phyloP scores from a whole-genome alignment of 1,140 invertebrate species.

The Lasioglossum baleicum region DNA sequence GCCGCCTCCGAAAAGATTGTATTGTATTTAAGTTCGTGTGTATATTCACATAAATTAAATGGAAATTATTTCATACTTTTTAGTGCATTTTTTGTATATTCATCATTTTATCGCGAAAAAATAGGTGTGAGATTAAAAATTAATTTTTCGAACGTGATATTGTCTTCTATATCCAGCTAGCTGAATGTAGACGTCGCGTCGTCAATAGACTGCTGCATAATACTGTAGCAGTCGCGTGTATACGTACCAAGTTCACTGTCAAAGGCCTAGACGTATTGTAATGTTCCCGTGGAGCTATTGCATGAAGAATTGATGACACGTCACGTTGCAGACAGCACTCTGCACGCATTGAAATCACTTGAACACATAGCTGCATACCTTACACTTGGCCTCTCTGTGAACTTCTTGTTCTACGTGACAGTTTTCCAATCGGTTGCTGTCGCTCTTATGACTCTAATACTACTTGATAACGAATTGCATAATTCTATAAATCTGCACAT shows the following conservation, averaged over 20 bases:
- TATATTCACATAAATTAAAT: too few relatives aligned
- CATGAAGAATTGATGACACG: neutral
- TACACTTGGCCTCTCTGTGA: neutral
- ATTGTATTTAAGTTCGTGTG: too few relatives aligned
- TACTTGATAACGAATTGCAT: neutral
- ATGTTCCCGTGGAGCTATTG: neutral
- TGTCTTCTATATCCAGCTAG: too few relatives aligned
- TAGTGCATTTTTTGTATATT: too few relatives aligned
- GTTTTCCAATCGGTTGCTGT: neutral
- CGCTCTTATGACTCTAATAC: neutral
- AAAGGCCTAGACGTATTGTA: neutral
- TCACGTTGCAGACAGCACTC: neutral
- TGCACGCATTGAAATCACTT: conserved; percentile 2
- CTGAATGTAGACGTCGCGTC: too few relatives aligned
- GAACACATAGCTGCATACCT: neutral
- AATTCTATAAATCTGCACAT: too few relatives aligned
- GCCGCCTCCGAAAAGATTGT: too few relatives aligned
- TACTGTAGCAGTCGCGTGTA: neutral
- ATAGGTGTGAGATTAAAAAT: too few relatives aligned
- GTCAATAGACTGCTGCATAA: too few relatives aligned
- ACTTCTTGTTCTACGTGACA: neutral
- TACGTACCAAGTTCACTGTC: neutral
- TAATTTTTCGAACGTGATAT: too few relatives aligned
- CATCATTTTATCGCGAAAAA: too few relatives aligned
- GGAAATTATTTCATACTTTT: too few relatives aligned